Conservation (phyloP, 2,888 invertebrate genomes). For the Yponomeuta malinellus region DNA sequence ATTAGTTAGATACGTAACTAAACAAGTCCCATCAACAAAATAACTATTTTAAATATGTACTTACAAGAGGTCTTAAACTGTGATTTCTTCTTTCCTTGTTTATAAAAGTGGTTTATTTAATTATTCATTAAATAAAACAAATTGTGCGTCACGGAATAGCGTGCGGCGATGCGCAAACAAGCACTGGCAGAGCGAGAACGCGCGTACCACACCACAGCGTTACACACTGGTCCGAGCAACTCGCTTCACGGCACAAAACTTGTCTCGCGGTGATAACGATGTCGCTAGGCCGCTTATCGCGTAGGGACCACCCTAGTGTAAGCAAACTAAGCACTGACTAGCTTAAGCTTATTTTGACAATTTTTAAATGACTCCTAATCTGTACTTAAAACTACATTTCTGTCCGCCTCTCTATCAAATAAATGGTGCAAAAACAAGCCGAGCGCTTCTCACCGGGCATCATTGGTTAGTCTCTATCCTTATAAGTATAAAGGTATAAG, state of each 20-base stretch:
- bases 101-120: neutral
- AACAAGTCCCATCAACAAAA: neutral
- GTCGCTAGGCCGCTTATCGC: constrained; percentile 8
- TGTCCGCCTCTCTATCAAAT: too few species aligned
- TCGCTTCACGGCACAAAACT: neutral
- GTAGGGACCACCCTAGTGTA: neutral
- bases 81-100: neutral
- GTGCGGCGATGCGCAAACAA: constrained; percentile 39
- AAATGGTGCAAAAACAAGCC: too few species aligned
- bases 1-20: neutral
- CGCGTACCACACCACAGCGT: constrained; percentile 26
- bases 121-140: neutral
- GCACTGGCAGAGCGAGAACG: constrained; percentile 44
- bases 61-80: neutral
- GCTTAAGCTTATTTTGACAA: too few species aligned
- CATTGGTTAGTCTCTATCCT: too few species aligned
- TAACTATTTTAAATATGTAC: neutral
- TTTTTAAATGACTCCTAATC: too few species aligned
- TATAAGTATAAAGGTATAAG: too few species aligned
- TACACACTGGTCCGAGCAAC: constrained; percentile 19
- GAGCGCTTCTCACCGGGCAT: too few species aligned
- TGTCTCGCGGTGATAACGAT: neutral
- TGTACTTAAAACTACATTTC: too few species aligned
- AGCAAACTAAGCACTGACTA: neutral
- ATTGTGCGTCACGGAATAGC: constrained; percentile 28